Base-by-base conservation (phyloP, 64 coral and sea anemone species). In the Actinia equina region DNA sequence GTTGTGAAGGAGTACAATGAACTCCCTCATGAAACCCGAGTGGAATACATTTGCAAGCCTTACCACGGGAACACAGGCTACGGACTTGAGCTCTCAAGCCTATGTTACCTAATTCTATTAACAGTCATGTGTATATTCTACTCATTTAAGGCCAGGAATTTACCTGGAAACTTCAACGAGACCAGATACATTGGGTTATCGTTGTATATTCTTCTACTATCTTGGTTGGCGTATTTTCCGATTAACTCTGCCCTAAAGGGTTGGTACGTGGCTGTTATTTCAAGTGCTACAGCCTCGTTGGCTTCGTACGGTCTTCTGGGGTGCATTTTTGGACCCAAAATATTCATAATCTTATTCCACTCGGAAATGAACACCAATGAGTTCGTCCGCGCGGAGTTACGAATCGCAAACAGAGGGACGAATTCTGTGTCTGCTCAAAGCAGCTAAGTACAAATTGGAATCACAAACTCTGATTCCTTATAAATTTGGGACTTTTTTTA, bases 111-210 rank as follows among this genome's bases (percentile, higher is more conserved):
- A 4, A 61, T 86, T 49, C 41, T 62, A 12, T 19, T 91, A 0
- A 85, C 77, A 60, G 84, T 93, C 17, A 27, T 90, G 6, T 96
- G 94, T 79, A 90, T 88, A 4, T 96, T 89, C 22, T 90, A 87
- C 22, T 90, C 88, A 13, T 96, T 96, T 63, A 96, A 96, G 45
- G 91, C 88, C 1, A 86, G 94, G 60, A 87, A 84, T 27, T 87
- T 93, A 19, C 94, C 94, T 37, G 91, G 88, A 20, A 96, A 93
- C 55, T 96, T 96, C 79, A 93, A 96, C 46, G 94, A 96, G 63
- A 77, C 91, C 22, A 89, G 84, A 37, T 93, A 93, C 88, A 96
- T 96, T 42, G 94, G 87, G 11, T 92, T 92, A 52, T 89, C 94
- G 22, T 77, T 95, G 84, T 95, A 95, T 77, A 87, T 96, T 6